Evolutionary conservation across 2,797 vertebrate species (phyloP).

Genomic region (Pygocentrus nattereri): DNA sequence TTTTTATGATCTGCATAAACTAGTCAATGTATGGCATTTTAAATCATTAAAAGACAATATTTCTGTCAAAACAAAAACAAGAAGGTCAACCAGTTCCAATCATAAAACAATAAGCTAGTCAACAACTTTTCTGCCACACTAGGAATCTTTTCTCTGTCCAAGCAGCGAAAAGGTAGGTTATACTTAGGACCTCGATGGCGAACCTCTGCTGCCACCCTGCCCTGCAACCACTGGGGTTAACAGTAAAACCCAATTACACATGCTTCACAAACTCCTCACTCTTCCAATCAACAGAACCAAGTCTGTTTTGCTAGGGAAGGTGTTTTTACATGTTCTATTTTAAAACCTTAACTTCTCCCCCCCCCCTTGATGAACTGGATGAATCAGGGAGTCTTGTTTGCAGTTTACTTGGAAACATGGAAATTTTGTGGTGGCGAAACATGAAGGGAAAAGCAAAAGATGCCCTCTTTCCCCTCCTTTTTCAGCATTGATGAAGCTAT

Average conservation of each 20-base stretch:
- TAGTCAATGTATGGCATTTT: too few species aligned
- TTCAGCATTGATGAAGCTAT: neutral
- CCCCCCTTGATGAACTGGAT: conserved; percentile 73
- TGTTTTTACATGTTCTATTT: conserved; percentile 85
- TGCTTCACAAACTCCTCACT: conserved; percentile 83
- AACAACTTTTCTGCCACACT: conserved; percentile 66
- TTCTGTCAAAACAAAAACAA: neutral
- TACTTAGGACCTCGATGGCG: conserved; percentile 71
- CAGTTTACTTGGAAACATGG: conserved; percentile 72
- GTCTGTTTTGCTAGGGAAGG: conserved; percentile 81
- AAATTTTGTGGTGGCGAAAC: conserved; percentile 69
- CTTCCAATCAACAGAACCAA: conserved; percentile 83
- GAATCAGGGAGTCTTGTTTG: conserved; percentile 73
- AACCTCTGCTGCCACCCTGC: conserved; percentile 72
- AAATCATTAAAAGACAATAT: too few species aligned
- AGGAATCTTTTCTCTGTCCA: conserved; percentile 68
- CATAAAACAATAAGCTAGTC: conserved; percentile 46
- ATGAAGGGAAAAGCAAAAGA: conserved; percentile 59
- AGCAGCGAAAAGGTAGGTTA: conserved; percentile 66
- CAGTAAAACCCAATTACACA: conserved; percentile 79
- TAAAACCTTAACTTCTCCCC: conserved; percentile 72
- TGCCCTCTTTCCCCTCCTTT: neutral
- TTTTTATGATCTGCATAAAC: too few species aligned
- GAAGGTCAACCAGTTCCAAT: conserved; percentile 27
- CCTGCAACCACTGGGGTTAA: conserved; percentile 73